These are phyloP conservation scores for Thera britannica DNA, from an alignment of 2,888 invertebrate species.

Conservation along the genomic window DNA sequence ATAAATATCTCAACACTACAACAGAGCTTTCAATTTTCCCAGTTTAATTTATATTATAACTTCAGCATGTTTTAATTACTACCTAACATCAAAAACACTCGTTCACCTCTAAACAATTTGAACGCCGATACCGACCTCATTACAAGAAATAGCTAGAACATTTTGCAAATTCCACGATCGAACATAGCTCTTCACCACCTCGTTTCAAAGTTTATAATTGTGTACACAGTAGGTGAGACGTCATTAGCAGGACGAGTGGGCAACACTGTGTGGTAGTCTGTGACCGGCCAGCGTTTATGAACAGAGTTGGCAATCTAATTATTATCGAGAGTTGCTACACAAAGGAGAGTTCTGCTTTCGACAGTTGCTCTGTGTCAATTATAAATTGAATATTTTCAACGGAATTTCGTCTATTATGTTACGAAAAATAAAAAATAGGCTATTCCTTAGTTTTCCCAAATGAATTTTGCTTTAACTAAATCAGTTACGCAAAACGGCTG, in stretches of 20 bases:
- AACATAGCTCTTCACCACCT: conserved; percentile 18
- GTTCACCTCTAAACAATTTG: conserved; percentile 11
- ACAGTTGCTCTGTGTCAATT: conserved; percentile 17
- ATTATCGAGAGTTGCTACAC: conserved; percentile 22
- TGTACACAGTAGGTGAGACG: conserved; percentile 21
- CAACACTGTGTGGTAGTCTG: conserved; percentile 13
- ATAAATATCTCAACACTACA: conserved; percentile 5
- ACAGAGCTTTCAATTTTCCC: not conserved
- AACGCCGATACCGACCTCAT: conserved; percentile 11
- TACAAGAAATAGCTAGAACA: conserved; percentile 6
- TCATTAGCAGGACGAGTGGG: conserved; percentile 16
- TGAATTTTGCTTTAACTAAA: not conserved
- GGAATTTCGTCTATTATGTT: not conserved
- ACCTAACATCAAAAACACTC: conserved; percentile 4
- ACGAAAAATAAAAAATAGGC: not conserved
- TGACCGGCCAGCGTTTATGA: conserved; percentile 8
- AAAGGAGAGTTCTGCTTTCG: conserved; percentile 21
- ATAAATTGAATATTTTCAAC: conserved; percentile 6
- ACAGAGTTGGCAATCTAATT: conserved; percentile 29
- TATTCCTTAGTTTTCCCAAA: not conserved
- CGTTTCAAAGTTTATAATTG: conserved; percentile 29
- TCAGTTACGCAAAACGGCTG: conserved; percentile 1
- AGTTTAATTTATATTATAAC: not conserved
- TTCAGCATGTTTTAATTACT: not conserved
- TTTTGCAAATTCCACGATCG: conserved; percentile 3